Base-by-base conservation (phyloP, 2,113 vertebrate species). In the Takifugu bimaculatus region DNA sequence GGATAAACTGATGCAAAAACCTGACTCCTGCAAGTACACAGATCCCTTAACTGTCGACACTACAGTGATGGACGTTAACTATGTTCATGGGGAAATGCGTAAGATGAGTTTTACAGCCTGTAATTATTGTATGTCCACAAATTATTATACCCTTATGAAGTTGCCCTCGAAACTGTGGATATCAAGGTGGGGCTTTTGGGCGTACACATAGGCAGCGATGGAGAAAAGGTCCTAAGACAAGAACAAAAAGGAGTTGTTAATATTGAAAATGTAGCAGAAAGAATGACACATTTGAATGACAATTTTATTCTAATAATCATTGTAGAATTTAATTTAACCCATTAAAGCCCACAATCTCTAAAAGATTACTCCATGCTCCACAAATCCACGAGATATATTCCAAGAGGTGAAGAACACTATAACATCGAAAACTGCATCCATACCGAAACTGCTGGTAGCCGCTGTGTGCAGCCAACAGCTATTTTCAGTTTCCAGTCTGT, bases 161-260 rank as follows among this genome's bases (percentile, higher is more conserved):
- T 95, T 99, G 58, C 97, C 97, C 87, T 98, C 96, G 72, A 99
- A 99, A 68, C 93, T 95, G 85, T 99, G 96, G 87, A 99, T 99
- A 88, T 99, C 96, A 90, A 95, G 87, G 77, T 95, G 95, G 55
- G 97, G 97, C 84, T 92, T 96, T 91, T 98, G 94, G 78, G 95
- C 96, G 70, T 93, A 93, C 71, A 99, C 94, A 3, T 93, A 94
- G 48, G 96, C 93, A 52, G 71, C 94, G 91, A 98, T 93, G 67
- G 97, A 96, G 89, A 98, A 96, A 15, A 99, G 93, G 81, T 99
- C 97, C 96, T 99, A 88, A 83, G 89, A 79, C 56, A 2, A 49
- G 54, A 42, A 13, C 2, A 55, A 45, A n/a, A 47, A 47, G 1
- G 27, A 29, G 20, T 20, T 20, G 20, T 20, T 20, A 20, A 20